These are phyloP conservation scores for Chamaetylas fuelleborni DNA, from an alignment of 2,113 vertebrate genomes.

Conservation along the genomic window DNA sequence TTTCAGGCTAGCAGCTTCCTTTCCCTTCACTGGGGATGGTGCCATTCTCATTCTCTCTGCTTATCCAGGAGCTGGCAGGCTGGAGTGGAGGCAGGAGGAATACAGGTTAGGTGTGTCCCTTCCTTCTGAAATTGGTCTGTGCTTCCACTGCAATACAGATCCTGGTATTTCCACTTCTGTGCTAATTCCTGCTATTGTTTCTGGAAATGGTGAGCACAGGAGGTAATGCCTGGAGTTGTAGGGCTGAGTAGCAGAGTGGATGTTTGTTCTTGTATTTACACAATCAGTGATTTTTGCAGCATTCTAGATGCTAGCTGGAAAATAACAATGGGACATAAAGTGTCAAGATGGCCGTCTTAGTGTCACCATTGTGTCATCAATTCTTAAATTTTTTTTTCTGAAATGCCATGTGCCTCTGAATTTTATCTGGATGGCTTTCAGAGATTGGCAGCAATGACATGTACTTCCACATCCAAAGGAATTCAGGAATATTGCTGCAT, in stretches of 20 bases:
- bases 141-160: neutral
- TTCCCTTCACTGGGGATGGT: neutral
- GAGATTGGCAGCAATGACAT: neutral
- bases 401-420: neutral
- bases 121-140: neutral
- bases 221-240: neutral
- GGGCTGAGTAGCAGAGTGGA: neutral
- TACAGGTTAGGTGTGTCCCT: neutral
- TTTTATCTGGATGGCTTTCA: neutral
- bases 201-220: neutral
- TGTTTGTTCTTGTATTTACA: neutral
- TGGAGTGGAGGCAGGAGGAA: neutral
- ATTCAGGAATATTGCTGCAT: constrained; percentile 14
- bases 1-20: neutral
- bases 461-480: neutral
- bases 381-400: neutral
- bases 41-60: neutral
- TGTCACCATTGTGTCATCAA: neutral
- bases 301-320: neutral
- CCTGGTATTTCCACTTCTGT: neutral
- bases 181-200: neutral
- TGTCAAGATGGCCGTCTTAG: neutral
- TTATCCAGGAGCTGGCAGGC: neutral
- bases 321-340: neutral
- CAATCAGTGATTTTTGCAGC: neutral